These are phyloP conservation scores for Homarus gammarus DNA, from an alignment of 2,888 invertebrate species.

Conservation along the genomic window DNA sequence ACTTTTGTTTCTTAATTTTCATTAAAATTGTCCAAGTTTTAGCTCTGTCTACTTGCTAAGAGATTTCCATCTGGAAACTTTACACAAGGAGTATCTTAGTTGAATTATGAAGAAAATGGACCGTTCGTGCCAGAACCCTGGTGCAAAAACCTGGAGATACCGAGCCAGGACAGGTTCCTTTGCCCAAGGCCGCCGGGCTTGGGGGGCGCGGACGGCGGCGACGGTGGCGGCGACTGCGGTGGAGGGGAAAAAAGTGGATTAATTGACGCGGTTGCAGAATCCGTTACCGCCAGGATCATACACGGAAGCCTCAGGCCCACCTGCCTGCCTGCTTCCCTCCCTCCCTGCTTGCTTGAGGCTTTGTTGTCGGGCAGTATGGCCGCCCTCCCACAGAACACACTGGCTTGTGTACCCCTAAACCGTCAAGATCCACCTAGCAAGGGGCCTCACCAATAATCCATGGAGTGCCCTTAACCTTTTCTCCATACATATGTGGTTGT, in stretches of 20 bases:
- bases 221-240: too few relatives aligned
- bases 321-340: neutral
- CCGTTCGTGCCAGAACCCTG: neutral
- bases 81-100: too few relatives aligned
- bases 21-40: too few relatives aligned
- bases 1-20: too few relatives aligned
- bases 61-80: too few relatives aligned
- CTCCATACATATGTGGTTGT: too few relatives aligned
- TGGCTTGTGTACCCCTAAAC: neutral
- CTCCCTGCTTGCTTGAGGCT: neutral
- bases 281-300: neutral
- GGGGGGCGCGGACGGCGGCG: neutral
- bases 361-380: neutral
- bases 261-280: neutral
- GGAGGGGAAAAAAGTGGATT: conserved; percentile 7
- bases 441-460: too few relatives aligned
- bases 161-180: neutral
- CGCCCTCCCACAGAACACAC: neutral
- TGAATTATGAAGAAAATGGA: neutral
- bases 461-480: too few relatives aligned
- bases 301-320: neutral
- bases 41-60: too few relatives aligned
- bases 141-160: neutral
- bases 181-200: neutral
- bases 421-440: too few relatives aligned